These are phyloP conservation scores for Toxostoma redivivum DNA, from an alignment of 2,113 vertebrate species.

Conservation along the genomic window DNA sequence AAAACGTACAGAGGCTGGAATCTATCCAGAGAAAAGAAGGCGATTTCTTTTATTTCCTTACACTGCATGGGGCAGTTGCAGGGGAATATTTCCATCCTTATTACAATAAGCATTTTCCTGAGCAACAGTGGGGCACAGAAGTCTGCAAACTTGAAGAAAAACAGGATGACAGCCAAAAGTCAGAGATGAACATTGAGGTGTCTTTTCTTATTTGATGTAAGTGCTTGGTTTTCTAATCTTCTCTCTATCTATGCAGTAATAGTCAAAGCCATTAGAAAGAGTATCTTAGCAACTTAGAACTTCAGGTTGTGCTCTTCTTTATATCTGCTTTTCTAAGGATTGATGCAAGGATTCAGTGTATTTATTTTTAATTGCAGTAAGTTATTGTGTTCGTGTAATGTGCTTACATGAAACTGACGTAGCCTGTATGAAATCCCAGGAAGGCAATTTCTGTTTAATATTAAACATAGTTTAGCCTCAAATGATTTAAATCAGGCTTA, in stretches of 20 bases:
- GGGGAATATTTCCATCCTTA: neutral
- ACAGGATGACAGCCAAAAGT: neutral
- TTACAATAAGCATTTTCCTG: neutral
- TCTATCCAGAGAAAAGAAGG: neutral
- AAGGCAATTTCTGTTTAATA: conserved; percentile 20
- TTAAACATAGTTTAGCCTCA: neutral
- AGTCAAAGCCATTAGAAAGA: neutral
- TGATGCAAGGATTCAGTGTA: neutral
- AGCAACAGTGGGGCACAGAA: neutral
- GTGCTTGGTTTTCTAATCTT: neutral
- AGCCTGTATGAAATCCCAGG: neutral
- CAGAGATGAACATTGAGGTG: neutral
- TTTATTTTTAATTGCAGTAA: neutral
- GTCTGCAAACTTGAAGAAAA: neutral
- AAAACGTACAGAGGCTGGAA: conserved; percentile 16
- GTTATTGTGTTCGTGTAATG: neutral
- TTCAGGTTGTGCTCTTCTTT: neutral
- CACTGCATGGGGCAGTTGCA: neutral
- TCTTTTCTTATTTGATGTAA: neutral
- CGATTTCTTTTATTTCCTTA: neutral
- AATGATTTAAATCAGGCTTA: conserved; percentile 29
- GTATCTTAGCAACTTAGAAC: neutral
- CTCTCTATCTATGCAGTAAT: neutral
- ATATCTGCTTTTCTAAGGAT: neutral
- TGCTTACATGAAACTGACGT: neutral